These are phyloP conservation scores for Cantharis nigra DNA, from an alignment of 2,888 invertebrate species.

Conservation along the genomic window DNA sequence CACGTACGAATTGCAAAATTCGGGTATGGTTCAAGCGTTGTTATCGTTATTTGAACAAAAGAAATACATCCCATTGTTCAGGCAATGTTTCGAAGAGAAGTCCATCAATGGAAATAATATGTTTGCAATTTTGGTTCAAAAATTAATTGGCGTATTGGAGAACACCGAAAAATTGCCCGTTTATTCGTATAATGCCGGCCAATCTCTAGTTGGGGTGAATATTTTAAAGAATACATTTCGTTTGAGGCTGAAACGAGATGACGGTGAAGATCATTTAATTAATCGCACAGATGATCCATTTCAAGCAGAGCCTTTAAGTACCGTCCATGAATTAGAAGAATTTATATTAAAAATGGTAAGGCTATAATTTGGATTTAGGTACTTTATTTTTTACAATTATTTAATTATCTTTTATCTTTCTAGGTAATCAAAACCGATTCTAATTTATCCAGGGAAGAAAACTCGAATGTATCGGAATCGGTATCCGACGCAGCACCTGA, in stretches of 20 bases:
- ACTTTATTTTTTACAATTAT: conserved; percentile 59
- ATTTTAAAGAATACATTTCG: conserved; percentile 87
- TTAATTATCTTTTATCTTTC: conserved; percentile 72
- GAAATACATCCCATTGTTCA: conserved; percentile 73
- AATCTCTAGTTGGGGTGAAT: conserved; percentile 84
- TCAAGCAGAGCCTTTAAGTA: conserved; percentile 96
- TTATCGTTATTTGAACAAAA: conserved; percentile 74
- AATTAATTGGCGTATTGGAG: conserved; percentile 92
- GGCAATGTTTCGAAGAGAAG: conserved; percentile 63
- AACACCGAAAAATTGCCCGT: conserved; percentile 95
- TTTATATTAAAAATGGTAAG: conserved; percentile 93
- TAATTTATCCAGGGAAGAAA: background rate
- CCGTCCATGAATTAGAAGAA: conserved; percentile 87
- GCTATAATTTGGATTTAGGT: background rate
- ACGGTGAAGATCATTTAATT: conserved; percentile 79
- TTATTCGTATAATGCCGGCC: conserved; percentile 87
- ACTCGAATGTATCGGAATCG: background rate
- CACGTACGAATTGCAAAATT: conserved; percentile 95
- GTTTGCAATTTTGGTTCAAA: conserved; percentile 75
- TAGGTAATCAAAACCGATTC: background rate
- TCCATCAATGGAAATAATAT: conserved; percentile 55
- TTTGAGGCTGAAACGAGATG: conserved; percentile 88
- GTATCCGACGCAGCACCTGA: background rate
- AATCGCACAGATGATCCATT: conserved; percentile 90
- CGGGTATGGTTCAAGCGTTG: conserved; percentile 90